These are phyloP conservation scores for Rallus limicola DNA, from an alignment of 2,113 vertebrate genomes.

Conservation along the genomic window DNA sequence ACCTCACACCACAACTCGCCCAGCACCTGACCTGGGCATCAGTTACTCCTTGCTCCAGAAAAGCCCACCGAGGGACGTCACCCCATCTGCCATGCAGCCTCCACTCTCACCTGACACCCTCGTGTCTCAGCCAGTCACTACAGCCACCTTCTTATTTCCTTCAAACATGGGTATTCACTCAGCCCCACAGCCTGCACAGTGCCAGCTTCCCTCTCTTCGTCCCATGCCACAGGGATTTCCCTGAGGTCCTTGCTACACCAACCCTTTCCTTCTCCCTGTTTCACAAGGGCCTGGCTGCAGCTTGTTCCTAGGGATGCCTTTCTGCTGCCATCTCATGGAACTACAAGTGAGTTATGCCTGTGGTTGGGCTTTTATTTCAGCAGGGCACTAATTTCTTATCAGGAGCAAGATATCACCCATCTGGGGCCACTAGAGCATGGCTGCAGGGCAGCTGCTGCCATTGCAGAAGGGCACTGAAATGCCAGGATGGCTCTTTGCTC, in stretches of 20 bases:
- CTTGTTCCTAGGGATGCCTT: not conserved
- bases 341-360: not conserved
- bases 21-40: not conserved
- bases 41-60: not conserved
- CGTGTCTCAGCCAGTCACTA: not conserved
- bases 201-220: too few species aligned
- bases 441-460: too few species aligned
- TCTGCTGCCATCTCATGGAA: conserved; percentile 72
- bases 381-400: too few species aligned
- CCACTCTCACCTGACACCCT: not conserved
- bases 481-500: too few species aligned
- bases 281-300: not conserved
- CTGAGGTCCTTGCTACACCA: not conserved
- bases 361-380: too few species aligned
- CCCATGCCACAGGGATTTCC: too few species aligned
- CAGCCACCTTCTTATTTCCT: not conserved
- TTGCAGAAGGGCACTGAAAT: too few species aligned
- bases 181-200: not conserved
- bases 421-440: too few species aligned
- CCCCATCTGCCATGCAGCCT: not conserved
- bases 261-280: not conserved
- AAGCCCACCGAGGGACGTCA: not conserved
- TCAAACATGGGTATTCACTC: not conserved
- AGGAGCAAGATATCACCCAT: too few species aligned
- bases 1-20: not conserved